Base-by-base conservation (phyloP, 2,888 invertebrate genomes). In the Anticlea derivata region DNA sequence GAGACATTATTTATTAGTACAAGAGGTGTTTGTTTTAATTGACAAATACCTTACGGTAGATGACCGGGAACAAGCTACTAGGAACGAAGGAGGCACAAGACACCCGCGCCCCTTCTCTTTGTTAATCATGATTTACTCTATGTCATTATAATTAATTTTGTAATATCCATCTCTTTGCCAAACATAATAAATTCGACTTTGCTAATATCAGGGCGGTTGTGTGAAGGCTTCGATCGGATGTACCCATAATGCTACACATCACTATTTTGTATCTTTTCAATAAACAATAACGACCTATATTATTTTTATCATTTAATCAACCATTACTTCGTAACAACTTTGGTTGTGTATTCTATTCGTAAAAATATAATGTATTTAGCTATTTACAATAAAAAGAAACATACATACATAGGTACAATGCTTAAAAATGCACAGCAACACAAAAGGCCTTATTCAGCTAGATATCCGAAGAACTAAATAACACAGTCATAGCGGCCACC, bases 341-440 rank as follows among this genome's bases (percentile, higher is more conserved):
- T 91, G 91, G 91, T 91, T 91, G 91, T 89, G 90, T 91, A 90
- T 81, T 83, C 91, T 91, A 91, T 78, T 88, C 91, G 90, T 91
- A 91, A 90, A 91, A 90, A 91, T 90, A 90, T 88, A 83, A 73
- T 83, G 84, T 87, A 86, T 80, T 84, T 85, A 87, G 80, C 85
- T 90, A 90, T 90, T 82, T 90, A 90, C 90, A 90, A 80, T 47
- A 39, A 46, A 43, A 41, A 13, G 85, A 81, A 86, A 83, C 86
- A 82, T 86, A 91, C 86, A 89, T 89, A 90, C 91, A 92, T 91
- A 92, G 91, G 91, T 92, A 92, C 92, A 92, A 92, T 92, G 84
- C 87, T 75, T 84, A 82, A 82, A 88, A 89, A 89, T 89, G 90
- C 89, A 87, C 86, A 88, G 88, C 89, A 89, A 90, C 86, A 86